Conservation (phyloP, 2,888 invertebrate species). For the Dromius quadrimaculatus region DNA sequence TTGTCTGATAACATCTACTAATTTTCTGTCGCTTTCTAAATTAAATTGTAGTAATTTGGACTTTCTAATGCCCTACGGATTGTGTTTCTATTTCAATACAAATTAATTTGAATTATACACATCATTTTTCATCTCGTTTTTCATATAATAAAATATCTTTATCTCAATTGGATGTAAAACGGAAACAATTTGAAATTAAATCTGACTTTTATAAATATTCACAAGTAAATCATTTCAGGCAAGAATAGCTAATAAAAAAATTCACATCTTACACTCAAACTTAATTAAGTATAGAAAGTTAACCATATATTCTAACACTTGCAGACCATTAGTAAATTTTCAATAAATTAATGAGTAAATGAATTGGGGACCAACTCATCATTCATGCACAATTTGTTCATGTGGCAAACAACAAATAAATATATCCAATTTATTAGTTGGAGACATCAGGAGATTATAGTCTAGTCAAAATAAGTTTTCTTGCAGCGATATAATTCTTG, state of each 20-base stretch:
- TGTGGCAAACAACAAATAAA: background rate
- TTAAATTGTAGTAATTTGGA: background rate
- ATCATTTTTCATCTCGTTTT: background rate
- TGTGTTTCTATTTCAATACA: background rate
- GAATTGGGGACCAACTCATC: background rate
- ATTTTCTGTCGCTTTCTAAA: too few species aligned
- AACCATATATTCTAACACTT: too few species aligned
- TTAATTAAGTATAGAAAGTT: too few species aligned
- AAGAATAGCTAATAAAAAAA: too few species aligned
- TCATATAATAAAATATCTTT: background rate
- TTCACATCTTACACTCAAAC: too few species aligned
- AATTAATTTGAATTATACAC: constrained; percentile 6
- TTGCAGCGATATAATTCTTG: background rate
- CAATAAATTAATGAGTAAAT: too few species aligned
- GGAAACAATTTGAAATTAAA: constrained; percentile 3
- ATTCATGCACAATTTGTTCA: background rate
- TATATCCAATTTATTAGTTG: constrained; percentile 3
- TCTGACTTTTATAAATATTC: constrained; percentile 15
- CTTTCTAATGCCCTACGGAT: constrained; percentile 8
- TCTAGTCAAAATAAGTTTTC: too few species aligned
- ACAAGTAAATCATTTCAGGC: too few species aligned
- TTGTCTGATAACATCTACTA: too few species aligned
- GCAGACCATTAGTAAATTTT: too few species aligned
- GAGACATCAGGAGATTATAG: background rate
- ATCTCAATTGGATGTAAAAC: background rate